Base-by-base conservation (phyloP, 2,888 invertebrate species). In the Lepetodrilus schrolli region DNA sequence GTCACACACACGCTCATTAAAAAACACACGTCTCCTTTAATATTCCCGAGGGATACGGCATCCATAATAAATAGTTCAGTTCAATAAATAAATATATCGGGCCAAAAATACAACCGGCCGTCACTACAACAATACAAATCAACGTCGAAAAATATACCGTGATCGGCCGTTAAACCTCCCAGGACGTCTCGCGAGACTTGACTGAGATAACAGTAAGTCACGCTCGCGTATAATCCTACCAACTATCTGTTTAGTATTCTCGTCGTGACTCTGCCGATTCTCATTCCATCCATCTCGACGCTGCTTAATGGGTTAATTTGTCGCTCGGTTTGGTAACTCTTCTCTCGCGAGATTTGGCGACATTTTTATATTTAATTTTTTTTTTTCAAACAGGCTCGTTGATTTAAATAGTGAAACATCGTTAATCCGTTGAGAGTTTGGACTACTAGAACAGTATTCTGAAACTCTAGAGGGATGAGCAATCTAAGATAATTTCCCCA, bases 291-390 rank as follows among this genome's bases (percentile, higher is more conserved):
- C 58, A 26, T 23, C 34, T 58, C 5, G 26, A 30, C 30, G n/a
- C 26, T 58, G 51, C 21, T 51, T 51, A 7, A n/a, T 51, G 10
- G 34, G 58, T 17, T 58, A 58, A 58, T 58, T 58, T 58, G 58
- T 58, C 58, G n/a, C 13, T 58, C 58, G 10, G 26, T 34, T n/a
- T 17, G 58, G 5, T 58, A n/a, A 58, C 58, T 30, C 13, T 30
- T 3, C 17, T 26, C 58, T 34, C 10, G 30, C 34, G n/a, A n/a
- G 34, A 58, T 30, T 58, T 17, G 30, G 4, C 4, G 43, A 43
- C 43, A 43, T 43, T 43, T 43, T 43, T 17, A 43, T 17, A 43
- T 17, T 13, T 17, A 10, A 43, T 17, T 43, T 43, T 43, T 13
- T 43, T 43, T 43, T 43, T 43, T 43, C 43, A 13, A 13, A n/a